Percentiles rank a stretch among this genome's conserved stretches.
phyloP scores from a whole-genome alignment of 2,797 vertebrate species.

The Gymnoscopelus microlampas region DNA sequence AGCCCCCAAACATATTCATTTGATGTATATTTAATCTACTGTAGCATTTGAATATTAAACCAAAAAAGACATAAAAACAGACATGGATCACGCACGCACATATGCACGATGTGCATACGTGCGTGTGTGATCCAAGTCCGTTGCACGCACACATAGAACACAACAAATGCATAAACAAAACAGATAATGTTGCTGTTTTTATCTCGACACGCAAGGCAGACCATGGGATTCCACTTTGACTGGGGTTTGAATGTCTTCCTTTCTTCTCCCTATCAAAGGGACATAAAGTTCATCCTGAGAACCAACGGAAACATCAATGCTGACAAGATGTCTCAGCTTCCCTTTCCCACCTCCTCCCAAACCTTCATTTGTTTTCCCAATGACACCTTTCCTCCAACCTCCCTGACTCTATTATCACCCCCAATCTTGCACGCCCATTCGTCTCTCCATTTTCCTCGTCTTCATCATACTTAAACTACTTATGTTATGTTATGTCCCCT shows the following conservation, averaged over 20 bases:
- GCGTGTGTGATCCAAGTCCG: too few species aligned
- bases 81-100: too few species aligned
- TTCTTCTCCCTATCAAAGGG: constrained; percentile 30
- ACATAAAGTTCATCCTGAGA: constrained; percentile 22
- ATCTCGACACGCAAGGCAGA: constrained; percentile 23
- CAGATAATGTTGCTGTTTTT: constrained; percentile 4
- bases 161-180: constrained; percentile 1
- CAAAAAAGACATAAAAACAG: too few species aligned
- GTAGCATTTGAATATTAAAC: too few species aligned
- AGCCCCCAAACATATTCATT: neutral
- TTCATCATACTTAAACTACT: too few species aligned
- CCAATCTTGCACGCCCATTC: too few species aligned
- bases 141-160: neutral
- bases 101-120: too few species aligned
- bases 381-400: neutral
- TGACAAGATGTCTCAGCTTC: constrained; percentile 13
- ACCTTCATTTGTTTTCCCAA: constrained; percentile 22
- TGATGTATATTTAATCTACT: neutral
- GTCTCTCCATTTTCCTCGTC: too few species aligned
- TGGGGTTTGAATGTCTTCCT: constrained; percentile 21
- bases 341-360: constrained; percentile 9
- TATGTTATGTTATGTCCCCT: too few species aligned
- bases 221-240: constrained; percentile 31
- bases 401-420: neutral
- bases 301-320: constrained; percentile 16